Evolutionary conservation across 2,797 vertebrate species (phyloP), one percentile per base, ranked within the genome.

Genomic region (Sebastes paucispinis): DNA sequence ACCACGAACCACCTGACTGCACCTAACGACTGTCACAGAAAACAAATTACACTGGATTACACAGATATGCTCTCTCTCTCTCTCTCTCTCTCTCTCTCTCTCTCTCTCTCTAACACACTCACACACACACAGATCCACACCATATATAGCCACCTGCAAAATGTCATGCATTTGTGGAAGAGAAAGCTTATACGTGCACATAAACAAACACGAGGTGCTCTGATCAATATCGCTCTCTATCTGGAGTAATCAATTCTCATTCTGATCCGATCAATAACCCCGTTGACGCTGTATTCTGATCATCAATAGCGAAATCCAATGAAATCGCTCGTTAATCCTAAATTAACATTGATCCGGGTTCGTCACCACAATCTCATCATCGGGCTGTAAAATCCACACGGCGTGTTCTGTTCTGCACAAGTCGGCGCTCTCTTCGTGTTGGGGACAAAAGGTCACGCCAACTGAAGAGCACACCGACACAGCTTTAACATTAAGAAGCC

Each of bases 181-280:
- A 20, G 47, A 50, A 50, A 43, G 39, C 13, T 43, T 16, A 39
- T 39, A 43, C 6, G 39, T 43, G 75, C 18, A 22, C 16, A n/a
- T 57, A 70, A 34, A 52, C 6, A 39, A 1, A 25, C 69, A 54
- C 68, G 29, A 25, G 7, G 31, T 27, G 7, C 54, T 32, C 11
- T 6, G 75, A 81, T 93, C 91, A 59, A 89, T 87, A 85, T 7
- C 20, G 14, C 59, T 79, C 69, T 29, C 81, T 78, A 75, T 89
- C 75, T 60, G 24, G 8, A 29, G 55, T 13, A 77, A 91, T 93
- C 90, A 72, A 78, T 92, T 90, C 82, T 84, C 84, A 90, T 91
- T 91, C 63, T 60, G 5, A 55, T 76, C 65, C 2, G 66, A 52
- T 91, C 88, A 14, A 89, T 91, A 31, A 2, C 31, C 18, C 80